Evolutionary conservation across 2,888 invertebrate genomes (phyloP), one percentile per base, ranked within the genome.

Genomic region (Mycalesis mineus): DNA sequence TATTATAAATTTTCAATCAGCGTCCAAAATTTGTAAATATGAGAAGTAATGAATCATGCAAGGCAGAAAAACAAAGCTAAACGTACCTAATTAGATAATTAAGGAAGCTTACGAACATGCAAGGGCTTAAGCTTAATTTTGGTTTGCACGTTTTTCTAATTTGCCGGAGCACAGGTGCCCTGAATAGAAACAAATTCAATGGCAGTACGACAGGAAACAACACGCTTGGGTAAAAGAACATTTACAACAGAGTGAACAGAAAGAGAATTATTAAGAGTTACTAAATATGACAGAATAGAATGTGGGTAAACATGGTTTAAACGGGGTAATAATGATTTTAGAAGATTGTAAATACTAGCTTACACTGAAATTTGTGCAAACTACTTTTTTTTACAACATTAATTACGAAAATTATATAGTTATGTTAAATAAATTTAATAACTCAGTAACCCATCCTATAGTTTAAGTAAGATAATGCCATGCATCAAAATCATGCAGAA

Each of bases 21-120:
- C 22, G 22, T 4, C 22, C 3, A 22, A 22, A 22, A 22, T 4
- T 22, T 5, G 22, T 22, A 5, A 22, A 22, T 22, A 22, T 22
- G 22, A 22, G 3, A 22, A 22, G 44, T 13, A 8, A 45, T 57
- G 60, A 45, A 15, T 29, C 58, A 54, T 58, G 54, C 58, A 54
- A n/a, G 31, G 47, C 48, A 28, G 14, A 13, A 45, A 29, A 22
- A 41, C 37, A 42, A 50, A 56, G 56, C 56, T 50, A 31, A 15
- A 56, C 44, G 28, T 56, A 50, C 50, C 56, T 57, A 52, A 42
- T 13, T 39, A 42, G 42, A 52, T 50, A 47, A 40, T 33, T 53
- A 51, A 50, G 36, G 37, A 61, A 61, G 60, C 62, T 55, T 57
- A 60, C 62, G 57, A 57, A 54, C 62, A 60, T 60, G 62, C 62